Conservation (phyloP, 2,888 invertebrate genomes). For the Smittia aterrima region DNA sequence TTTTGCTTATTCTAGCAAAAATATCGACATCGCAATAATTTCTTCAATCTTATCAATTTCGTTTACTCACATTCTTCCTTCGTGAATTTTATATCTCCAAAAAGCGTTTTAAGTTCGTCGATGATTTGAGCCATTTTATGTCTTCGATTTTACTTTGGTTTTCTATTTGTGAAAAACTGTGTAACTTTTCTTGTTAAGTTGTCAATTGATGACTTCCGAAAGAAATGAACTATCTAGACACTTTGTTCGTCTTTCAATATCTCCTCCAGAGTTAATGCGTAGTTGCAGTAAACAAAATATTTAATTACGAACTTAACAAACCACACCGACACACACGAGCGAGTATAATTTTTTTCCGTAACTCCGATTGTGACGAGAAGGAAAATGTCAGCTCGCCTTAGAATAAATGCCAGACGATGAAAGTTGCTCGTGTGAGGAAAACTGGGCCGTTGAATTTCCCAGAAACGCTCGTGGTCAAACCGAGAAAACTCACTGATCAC, state of each 20-base stretch:
- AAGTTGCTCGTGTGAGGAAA: neutral
- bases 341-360: neutral
- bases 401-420: neutral
- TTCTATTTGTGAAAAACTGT: neutral
- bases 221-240: neutral
- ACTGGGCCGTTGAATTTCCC: neutral
- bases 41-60: no score
- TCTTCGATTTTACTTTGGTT: neutral
- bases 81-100: constrained; percentile 12
- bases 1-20: no score
- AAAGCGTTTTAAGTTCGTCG: constrained; percentile 22
- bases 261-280: neutral
- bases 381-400: neutral
- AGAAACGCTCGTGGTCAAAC: neutral
- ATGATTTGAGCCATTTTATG: constrained; percentile 29
- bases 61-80: constrained; percentile 28
- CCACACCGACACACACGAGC: neutral
- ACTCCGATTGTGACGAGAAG: neutral
- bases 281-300: neutral
- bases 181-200: neutral
- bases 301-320: no score
- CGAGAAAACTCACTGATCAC: neutral
- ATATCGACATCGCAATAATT: no score
- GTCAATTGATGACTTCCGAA: neutral
- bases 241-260: neutral